Conservation (phyloP, 2,113 vertebrate genomes). For the Pholis gunnellus region DNA sequence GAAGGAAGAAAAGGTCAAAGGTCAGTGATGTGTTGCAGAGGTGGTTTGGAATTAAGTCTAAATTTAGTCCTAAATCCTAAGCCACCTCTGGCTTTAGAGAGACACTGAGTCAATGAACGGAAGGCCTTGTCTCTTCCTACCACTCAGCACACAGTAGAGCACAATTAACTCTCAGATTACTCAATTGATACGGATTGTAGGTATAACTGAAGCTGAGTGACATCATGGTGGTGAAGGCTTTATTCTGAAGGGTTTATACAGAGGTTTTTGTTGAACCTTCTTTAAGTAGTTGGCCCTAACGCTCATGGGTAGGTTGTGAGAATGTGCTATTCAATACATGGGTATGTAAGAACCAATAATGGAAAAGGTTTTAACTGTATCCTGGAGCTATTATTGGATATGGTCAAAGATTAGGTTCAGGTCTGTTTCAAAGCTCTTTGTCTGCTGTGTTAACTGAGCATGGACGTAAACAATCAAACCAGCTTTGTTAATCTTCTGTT, state of each 20-base stretch:
- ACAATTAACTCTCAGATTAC: slow-evolving; percentile 19
- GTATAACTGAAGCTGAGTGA: slow-evolving; percentile 17
- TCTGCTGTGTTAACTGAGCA: not conserved
- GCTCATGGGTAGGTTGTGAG: not conserved
- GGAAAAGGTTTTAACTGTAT: slow-evolving; percentile 20
- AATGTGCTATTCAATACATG: slow-evolving; percentile 25
- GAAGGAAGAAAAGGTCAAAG: slow-evolving; percentile 42
- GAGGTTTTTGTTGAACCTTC: not conserved
- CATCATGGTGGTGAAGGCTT: not conserved
- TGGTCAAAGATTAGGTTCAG: slow-evolving; percentile 20
- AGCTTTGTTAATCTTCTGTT: slow-evolving; percentile 52
- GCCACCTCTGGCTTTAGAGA: slow-evolving; percentile 44
- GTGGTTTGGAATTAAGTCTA: slow-evolving; percentile 62
- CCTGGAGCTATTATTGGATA: slow-evolving; percentile 27
- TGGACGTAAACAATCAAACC: slow-evolving; percentile 43
- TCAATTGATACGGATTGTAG: not conserved
- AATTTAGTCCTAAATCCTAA: slow-evolving; percentile 59
- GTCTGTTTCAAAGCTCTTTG: not conserved
- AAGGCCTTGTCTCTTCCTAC: not conserved
- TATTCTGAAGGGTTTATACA: not conserved
- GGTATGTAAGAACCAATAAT: slow-evolving; percentile 21
- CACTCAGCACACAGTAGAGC: not conserved
- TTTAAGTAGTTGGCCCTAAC: not conserved
- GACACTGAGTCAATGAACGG: slow-evolving; percentile 30
- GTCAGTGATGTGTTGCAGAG: slow-evolving; percentile 60